phyloP scores from a whole-genome alignment of 2,797 vertebrate species.

The Natrix natrix region DNA sequence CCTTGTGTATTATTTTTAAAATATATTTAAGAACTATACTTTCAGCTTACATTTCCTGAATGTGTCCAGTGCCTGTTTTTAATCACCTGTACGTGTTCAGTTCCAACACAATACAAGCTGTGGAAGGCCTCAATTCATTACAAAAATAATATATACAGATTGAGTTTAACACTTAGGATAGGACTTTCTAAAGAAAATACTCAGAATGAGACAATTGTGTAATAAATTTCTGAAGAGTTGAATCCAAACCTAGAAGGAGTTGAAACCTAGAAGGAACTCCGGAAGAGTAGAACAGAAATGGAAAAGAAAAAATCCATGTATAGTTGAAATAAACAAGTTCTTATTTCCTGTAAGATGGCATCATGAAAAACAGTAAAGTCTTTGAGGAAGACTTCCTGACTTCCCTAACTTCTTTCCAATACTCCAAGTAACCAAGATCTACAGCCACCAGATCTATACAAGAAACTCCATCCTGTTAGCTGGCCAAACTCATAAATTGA shows the following conservation, averaged over 20 bases:
- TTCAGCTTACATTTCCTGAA: neutral
- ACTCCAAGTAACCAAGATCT: neutral
- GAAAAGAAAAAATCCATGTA: neutral
- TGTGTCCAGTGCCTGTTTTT: neutral
- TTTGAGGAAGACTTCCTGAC: neutral
- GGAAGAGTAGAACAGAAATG: neutral
- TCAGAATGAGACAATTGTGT: neutral
- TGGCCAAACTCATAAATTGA: neutral
- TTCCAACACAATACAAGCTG: neutral
- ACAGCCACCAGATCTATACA: neutral
- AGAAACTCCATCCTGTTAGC: neutral
- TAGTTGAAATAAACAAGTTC: neutral
- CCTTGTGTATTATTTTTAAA: neutral
- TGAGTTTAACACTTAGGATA: neutral
- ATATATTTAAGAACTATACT: neutral
- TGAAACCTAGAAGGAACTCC: too few species aligned
- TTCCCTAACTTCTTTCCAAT: neutral
- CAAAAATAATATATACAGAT: neutral
- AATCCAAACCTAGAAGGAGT: neutral
- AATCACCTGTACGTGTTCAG: neutral
- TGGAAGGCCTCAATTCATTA: neutral
- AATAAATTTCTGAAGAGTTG: neutral
- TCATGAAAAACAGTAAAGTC: neutral
- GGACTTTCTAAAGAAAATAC: neutral
- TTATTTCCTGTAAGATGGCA: neutral